Base-by-base conservation (phyloP, 2,888 invertebrate genomes). In the Andrena bucephala region DNA sequence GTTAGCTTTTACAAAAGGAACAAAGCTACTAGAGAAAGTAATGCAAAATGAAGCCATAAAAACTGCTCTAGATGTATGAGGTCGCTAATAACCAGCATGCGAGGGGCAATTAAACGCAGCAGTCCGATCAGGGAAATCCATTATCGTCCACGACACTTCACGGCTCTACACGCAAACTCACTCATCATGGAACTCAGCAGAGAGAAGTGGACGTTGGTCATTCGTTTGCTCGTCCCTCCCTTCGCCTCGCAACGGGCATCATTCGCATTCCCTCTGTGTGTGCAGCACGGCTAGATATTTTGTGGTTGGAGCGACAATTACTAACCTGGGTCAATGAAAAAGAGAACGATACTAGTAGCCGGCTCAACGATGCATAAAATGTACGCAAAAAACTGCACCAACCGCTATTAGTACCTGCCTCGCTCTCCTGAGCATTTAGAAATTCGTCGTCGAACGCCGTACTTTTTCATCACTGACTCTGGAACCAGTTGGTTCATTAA, bases 241-340 rank as follows among this genome's bases (percentile, higher is more conserved):
- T 31, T 1, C 27, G 54, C 8, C n/a, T n/a, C 8, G 5, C 65
- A 6, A 29, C 60, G 4, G 6, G 5, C 33, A n/a, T 54, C 71
- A 33, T 62, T 77, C 67, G 54, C 29, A 36, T 27, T 69, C 68
- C 50, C 48, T 10, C 8, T 29, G 16, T 2, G 24, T 2, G 36
- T 16, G 16, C 31, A 6, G 16, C 62, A n/a, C 70, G 81, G 71
- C 74, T 73, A 73, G 67, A 81, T 59, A 83, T 82, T 85, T 87
- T 65, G 78, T 87, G 65, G 76, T 77, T 76, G 60, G 76, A 76
- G 57, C 69, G 71, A 81, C 81, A 78, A 84, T 88, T 85, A 85
- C 78, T 84, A 87, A 87, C 85, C 85, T 84, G 83, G 81, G 78
- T 75, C 83, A 89, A 87, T 78, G 60, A 77, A 80, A 79, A 74